phyloP scores from a whole-genome alignment of 2,888 invertebrate genomes.

The Pherbina coryleti region DNA sequence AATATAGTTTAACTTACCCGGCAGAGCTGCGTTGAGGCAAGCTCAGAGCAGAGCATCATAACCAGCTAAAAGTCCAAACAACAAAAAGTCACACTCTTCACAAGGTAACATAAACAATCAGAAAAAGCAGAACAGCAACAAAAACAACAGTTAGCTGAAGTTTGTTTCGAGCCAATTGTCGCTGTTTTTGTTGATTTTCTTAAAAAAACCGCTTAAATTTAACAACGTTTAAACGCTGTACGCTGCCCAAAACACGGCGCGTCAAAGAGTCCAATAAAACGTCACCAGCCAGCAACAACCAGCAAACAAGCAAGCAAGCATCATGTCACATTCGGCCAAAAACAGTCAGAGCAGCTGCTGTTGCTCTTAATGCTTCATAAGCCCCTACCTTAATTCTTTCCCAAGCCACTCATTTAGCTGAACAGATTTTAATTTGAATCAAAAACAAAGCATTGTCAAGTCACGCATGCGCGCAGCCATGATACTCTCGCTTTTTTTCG shows the following conservation, averaged over 20 bases:
- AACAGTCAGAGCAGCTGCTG: not conserved
- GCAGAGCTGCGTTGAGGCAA: conserved; percentile 20
- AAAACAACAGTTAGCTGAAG: conserved; percentile 35
- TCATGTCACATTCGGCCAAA: not conserved
- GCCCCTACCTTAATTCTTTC: no score
- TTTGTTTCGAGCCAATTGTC: conserved; percentile 31
- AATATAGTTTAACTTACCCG: conserved; percentile 28
- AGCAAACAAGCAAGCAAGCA: not conserved
- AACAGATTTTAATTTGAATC: no score
- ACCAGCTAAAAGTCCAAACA: conserved; percentile 5
- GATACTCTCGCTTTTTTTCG: not conserved
- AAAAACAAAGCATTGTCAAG: no score
- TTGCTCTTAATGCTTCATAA: not conserved
- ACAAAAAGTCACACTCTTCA: conserved; percentile 42
- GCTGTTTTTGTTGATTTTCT: not conserved
- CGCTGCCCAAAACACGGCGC: not conserved
- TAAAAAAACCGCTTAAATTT: conserved; percentile 2
- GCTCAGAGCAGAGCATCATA: conserved; percentile 11
- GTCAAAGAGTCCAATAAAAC: not conserved
- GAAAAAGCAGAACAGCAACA: conserved; percentile 41
- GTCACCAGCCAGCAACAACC: not conserved
- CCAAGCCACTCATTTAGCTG: no score
- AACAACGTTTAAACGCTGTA: not conserved
- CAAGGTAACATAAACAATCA: conserved; percentile 50
- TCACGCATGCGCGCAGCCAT: not conserved